These are phyloP conservation scores for Nasonia longicornis DNA, from an alignment of 1,140 invertebrate species.

Conservation along the genomic window DNA sequence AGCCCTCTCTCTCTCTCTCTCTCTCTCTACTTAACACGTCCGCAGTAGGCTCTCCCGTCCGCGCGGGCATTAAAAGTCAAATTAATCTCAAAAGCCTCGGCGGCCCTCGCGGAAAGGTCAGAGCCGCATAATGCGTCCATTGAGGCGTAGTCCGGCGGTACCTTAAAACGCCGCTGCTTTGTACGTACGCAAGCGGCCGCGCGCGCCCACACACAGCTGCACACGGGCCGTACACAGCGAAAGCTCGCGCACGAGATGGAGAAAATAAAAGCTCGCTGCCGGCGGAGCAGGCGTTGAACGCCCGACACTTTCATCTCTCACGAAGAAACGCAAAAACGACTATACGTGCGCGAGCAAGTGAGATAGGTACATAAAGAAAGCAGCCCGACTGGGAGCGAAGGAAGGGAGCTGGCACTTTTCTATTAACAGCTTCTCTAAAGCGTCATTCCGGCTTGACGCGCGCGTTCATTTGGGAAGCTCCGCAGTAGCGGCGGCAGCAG, in stretches of 20 bases:
- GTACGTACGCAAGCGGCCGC: not conserved
- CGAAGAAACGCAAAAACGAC: slow-evolving; percentile 17
- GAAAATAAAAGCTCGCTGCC: slow-evolving; percentile 6
- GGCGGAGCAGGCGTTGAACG: not conserved
- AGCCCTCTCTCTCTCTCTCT: too few species aligned
- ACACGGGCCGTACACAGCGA: not conserved
- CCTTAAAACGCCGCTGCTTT: slow-evolving; percentile 24
- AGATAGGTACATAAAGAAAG: slow-evolving; percentile 25
- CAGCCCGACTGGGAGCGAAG: not conserved
- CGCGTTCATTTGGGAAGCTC: slow-evolving; percentile 32
- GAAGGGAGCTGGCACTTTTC: slow-evolving; percentile 32
- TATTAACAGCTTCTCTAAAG: slow-evolving; percentile 40
- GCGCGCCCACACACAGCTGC: not conserved
- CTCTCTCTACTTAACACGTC: not conserved
- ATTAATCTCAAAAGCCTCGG: slow-evolving; percentile 29
- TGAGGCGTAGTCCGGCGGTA: slow-evolving; percentile 35
- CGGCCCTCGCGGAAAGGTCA: not conserved
- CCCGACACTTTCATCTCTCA: slow-evolving; percentile 32
- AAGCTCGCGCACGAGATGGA: not conserved
- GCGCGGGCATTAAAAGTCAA: slow-evolving; percentile 15
- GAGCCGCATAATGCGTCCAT: slow-evolving; percentile 22
- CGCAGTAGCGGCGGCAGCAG: not conserved
- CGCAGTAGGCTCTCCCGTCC: not conserved
- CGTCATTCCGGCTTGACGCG: slow-evolving; percentile 29
- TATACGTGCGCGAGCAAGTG: not conserved